Base-by-base conservation (phyloP, 2,113 vertebrate species). In the Indri indri region DNA sequence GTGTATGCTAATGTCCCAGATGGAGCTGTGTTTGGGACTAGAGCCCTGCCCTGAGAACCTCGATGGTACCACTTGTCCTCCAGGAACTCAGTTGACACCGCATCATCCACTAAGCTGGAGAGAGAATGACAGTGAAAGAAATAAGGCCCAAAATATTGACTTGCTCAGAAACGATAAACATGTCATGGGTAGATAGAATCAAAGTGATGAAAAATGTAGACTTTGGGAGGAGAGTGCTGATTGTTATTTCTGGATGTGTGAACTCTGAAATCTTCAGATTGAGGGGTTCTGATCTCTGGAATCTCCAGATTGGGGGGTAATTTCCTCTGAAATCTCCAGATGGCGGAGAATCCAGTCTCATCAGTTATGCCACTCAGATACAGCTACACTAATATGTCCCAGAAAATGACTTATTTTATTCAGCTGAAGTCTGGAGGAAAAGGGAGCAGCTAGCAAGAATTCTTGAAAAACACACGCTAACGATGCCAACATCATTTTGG, bases 261-360 rank as follows among this genome's bases (percentile, higher is more conserved):
- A 32, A 25, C 92, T 98, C 88, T 74, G 61, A 91, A 95, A 74
- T 94, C 80, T 97, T 89, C 86, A 95, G 97, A 84, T 17, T 79
- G 91, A 90, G 79, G 76, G 88, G 87, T 96, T 98, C 94, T 91
- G 96, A 97, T 66, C 90, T 98, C 88, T 76, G 63, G 92, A 95
- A 71, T 94, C 76, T 97, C 88, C 88, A 95, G 97, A 88, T 8
- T 70, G 90, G 91, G 74, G 76, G 88, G 87, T 96, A 97, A 93
- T 91, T 32, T 32, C 32, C 88, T 97, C 93, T 88, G 68, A 95
- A 96, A 88, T 96, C 90, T 97, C 95, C 90, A 97, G 97, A 85
- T 18, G 30, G 16, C 16, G n/a, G 66, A 96, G 88, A 79, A 77
- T 42, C 88, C 50, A 45, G 65, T 91, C 59, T 85, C 96, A 81